phyloP scores from a whole-genome alignment of 2,888 invertebrate species.

The Melieria crassipennis region DNA sequence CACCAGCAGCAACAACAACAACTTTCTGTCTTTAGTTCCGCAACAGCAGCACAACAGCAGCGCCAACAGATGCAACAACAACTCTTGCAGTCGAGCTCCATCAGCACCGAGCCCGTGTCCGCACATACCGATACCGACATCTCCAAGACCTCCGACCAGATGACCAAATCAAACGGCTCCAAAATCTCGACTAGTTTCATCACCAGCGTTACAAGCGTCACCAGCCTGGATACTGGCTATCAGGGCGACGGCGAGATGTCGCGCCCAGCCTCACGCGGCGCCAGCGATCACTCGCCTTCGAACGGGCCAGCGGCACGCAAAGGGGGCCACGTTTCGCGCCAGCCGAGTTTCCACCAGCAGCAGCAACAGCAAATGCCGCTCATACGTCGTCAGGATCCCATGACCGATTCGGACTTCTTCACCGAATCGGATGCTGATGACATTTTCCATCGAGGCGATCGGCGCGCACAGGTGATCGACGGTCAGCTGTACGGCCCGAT shows the following conservation, averaged over 20 bases:
- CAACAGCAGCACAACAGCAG: conserved; percentile 26
- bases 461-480: conserved; percentile 86
- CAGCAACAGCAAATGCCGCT: conserved; percentile 67
- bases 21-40: neutral
- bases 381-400: conserved; percentile 79
- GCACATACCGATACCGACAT: conserved; percentile 44
- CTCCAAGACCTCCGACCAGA: conserved; percentile 67
- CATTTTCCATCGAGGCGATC: conserved; percentile 74
- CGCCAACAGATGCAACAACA: conserved; percentile 40
- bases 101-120: conserved; percentile 41
- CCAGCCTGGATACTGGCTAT: conserved; percentile 92
- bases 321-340: conserved; percentile 59
- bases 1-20: conserved; percentile 53
- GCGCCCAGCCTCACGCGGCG: conserved; percentile 81
- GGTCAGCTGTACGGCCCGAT: conserved; percentile 83
- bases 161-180: conserved; percentile 72
- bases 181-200: conserved; percentile 82
- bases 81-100: conserved; percentile 35
- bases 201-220: conserved; percentile 89
- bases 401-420: conserved; percentile 92
- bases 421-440: conserved; percentile 91
- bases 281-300: conserved; percentile 78
- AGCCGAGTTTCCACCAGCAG: conserved; percentile 65
- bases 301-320: conserved; percentile 65
- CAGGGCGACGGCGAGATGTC: conserved; percentile 93